phyloP scores from a whole-genome alignment of 2,888 invertebrate genomes.

The Heteropelma amictum region DNA sequence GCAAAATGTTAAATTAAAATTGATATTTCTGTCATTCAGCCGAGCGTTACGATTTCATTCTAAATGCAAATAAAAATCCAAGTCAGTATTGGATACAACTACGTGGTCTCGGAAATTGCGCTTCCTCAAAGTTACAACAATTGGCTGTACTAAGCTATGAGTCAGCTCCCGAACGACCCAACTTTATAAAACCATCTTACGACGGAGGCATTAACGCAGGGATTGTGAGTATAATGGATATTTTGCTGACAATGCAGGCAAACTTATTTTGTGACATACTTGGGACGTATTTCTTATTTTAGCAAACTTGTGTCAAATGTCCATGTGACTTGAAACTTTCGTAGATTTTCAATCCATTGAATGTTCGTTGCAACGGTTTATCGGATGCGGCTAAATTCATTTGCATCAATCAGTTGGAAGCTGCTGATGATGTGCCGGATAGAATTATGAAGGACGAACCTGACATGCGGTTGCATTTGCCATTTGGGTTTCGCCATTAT shows the following conservation, averaged over 20 bases:
- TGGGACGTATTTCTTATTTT: too few relatives aligned
- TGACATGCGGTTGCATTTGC: constrained; percentile 89
- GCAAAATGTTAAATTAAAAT: background rate
- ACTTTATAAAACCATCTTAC: constrained; percentile 63
- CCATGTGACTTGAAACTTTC: constrained; percentile 23
- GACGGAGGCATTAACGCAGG: constrained; percentile 72
- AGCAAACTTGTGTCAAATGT: too few relatives aligned
- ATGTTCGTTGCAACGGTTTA: constrained; percentile 85
- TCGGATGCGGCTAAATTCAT: constrained; percentile 81
- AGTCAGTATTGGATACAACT: constrained; percentile 80
- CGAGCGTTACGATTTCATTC: constrained; percentile 83
- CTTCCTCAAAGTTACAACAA: constrained; percentile 72
- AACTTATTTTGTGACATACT: too few relatives aligned
- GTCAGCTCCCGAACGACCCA: constrained; percentile 57
- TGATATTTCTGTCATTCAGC: constrained; percentile 75
- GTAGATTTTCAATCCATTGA: constrained; percentile 88
- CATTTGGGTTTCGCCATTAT: constrained; percentile 88
- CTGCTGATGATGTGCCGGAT: constrained; percentile 84
- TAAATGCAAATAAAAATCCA: constrained; percentile 77
- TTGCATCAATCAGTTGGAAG: constrained; percentile 88
- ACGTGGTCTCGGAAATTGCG: constrained; percentile 80
- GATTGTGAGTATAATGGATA: constrained; percentile 73
- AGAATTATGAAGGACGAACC: constrained; percentile 86
- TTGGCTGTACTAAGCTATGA: constrained; percentile 79
- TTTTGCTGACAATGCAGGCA: too few relatives aligned